A percentile compares a stretch with the other conserved stretches of the same genome.
Conservation (phyloP, 1,140 invertebrate species). For the Schlechtendalia chinensis region DNA sequence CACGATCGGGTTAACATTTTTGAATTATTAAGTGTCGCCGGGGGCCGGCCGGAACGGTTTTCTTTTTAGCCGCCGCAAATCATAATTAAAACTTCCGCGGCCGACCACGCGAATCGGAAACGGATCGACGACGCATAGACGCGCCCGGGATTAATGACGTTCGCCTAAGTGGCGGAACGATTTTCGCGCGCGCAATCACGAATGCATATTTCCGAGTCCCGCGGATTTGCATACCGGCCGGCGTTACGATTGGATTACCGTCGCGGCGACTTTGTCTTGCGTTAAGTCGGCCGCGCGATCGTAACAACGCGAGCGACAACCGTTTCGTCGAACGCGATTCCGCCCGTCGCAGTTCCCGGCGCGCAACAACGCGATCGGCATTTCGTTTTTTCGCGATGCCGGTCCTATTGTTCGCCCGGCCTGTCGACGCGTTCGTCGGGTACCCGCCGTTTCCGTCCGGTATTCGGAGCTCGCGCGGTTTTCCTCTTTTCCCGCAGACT, state of each 20-base stretch:
- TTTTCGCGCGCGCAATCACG: constrained; percentile 20
- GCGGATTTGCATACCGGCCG: constrained; percentile 16
- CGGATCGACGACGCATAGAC: not conserved
- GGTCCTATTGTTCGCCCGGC: too few species aligned
- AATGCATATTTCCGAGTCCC: constrained; percentile 15
- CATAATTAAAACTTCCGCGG: constrained; percentile 48
- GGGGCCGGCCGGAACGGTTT: not conserved
- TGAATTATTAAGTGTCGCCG: constrained; percentile 37
- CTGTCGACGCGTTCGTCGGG: too few species aligned
- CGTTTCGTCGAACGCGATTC: too few species aligned
- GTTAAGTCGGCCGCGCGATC: constrained; percentile 17
- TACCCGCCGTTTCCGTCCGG: too few species aligned
- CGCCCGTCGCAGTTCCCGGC: too few species aligned
- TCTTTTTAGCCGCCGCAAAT: constrained; percentile 34
- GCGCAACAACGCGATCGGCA: too few species aligned
- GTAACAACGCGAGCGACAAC: too few species aligned
- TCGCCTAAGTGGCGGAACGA: constrained; percentile 40
- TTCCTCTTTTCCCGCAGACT: too few species aligned
- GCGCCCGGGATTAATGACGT: constrained; percentile 9
- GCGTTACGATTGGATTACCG: constrained; percentile 19
- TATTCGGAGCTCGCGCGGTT: too few species aligned
- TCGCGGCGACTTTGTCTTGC: not conserved
- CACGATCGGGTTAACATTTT: not conserved
- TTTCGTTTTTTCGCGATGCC: too few species aligned
- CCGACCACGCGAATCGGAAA: constrained; percentile 16